Conservation (phyloP, 2,113 vertebrate species). For the Rhinichthys klamathensis region DNA sequence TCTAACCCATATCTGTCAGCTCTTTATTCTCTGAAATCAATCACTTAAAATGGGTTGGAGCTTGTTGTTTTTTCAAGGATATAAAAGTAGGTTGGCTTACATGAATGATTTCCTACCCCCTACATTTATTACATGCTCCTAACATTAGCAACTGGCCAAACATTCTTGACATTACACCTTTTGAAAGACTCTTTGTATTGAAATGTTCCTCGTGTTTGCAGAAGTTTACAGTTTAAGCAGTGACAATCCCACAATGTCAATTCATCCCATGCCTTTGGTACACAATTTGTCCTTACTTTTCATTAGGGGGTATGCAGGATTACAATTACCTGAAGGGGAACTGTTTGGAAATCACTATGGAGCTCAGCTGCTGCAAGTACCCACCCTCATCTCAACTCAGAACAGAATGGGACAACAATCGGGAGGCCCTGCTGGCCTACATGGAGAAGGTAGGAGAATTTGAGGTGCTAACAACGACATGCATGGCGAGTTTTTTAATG, state of each 20-base stretch:
- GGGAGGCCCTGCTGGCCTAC: slow-evolving; percentile 88
- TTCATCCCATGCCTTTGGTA: slow-evolving; percentile 16
- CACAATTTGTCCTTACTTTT: slow-evolving; percentile 21
- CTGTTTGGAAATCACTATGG: slow-evolving; percentile 95
- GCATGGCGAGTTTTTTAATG: neutral
- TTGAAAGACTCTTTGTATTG: neutral
- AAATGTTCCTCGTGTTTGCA: neutral
- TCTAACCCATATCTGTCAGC: slow-evolving; percentile 16
- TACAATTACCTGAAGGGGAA: slow-evolving; percentile 93
- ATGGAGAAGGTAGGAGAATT: slow-evolving; percentile 83
- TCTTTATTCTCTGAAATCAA: neutral
- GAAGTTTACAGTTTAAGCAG: neutral
- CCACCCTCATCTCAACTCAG: slow-evolving; percentile 79
- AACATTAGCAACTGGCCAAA: neutral
- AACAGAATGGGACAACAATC: slow-evolving; percentile 92
- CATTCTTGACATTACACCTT: neutral
- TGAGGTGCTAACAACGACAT: neutral
- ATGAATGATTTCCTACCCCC: neutral
- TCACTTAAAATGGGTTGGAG: slow-evolving; percentile 21
- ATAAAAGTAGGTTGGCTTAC: neutral
- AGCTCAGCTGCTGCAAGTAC: slow-evolving; percentile 97
- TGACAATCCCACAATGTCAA: slow-evolving; percentile 4
- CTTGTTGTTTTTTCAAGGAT: neutral
- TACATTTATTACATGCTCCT: neutral
- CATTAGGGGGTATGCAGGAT: slow-evolving; percentile 96